Conservation (phyloP, 2,797 vertebrate species). For the Aulostomus chinensis region DNA sequence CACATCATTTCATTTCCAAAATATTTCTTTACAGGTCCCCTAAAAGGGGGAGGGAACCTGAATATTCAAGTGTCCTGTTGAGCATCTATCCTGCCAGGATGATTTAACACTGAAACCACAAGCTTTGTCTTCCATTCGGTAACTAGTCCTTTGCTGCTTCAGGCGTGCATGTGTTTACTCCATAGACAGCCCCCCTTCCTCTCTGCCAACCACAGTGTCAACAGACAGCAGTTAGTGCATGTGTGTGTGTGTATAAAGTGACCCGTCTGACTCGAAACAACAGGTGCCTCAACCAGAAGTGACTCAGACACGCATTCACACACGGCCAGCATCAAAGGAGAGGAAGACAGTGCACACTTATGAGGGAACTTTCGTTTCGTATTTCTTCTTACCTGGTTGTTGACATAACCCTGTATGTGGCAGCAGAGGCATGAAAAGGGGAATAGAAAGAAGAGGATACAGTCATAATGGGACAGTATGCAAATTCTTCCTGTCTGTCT, state of each 20-base stretch:
- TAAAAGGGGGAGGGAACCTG: background rate
- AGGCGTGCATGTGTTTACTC: slow-evolving; percentile 43
- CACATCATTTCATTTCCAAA: background rate
- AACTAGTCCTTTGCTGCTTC: slow-evolving; percentile 29
- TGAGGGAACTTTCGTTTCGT: background rate
- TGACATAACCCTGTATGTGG: slow-evolving; percentile 55
- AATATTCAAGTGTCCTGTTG: background rate
- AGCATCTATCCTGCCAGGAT: no score
- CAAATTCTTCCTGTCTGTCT: background rate
- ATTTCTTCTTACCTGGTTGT: slow-evolving; percentile 55
- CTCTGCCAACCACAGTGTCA: slow-evolving; percentile 55
- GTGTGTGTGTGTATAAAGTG: slow-evolving; percentile 25
- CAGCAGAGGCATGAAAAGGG: slow-evolving; percentile 16
- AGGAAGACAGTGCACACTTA: no score
- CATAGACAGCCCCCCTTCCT: slow-evolving; percentile 20
- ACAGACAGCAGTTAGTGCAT: slow-evolving; percentile 8
- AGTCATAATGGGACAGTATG: background rate
- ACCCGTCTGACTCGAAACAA: slow-evolving; percentile 41
- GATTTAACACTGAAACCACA: no score
- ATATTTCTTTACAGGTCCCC: no score
- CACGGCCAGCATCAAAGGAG: no score
- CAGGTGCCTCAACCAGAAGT: slow-evolving; percentile 44
- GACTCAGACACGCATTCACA: slow-evolving; percentile 7
- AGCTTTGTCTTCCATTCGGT: slow-evolving; percentile 7
- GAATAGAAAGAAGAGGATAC: slow-evolving; percentile 19